Conservation (phyloP, 2,113 vertebrate species). For the Chloebia gouldiae region DNA sequence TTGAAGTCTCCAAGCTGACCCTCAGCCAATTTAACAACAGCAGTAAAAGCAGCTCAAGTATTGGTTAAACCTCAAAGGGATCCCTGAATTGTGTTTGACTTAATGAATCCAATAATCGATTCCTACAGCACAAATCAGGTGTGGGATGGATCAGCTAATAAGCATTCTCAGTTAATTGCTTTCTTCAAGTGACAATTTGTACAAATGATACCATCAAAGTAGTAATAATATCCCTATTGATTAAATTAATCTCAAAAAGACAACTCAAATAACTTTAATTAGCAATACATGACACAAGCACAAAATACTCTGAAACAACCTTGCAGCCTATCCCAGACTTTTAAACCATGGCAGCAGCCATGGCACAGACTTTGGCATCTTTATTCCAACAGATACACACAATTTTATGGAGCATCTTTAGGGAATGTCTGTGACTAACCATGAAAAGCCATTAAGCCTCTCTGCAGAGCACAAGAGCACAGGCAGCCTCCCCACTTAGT, state of each 20-base stretch:
- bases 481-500: neutral
- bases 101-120: conserved; percentile 55
- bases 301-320: neutral
- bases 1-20: neutral
- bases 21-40: neutral
- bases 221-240: conserved; percentile 69
- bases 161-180: conserved; percentile 55
- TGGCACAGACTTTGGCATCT: neutral
- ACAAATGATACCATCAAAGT: conserved; percentile 65
- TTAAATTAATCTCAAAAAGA: conserved; percentile 63
- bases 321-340: neutral
- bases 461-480: neutral
- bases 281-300: conserved; percentile 37
- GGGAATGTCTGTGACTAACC: neutral
- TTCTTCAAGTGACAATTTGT: conserved; percentile 62
- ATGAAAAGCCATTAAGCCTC: neutral
- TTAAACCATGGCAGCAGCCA: neutral
- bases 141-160: conserved; percentile 51
- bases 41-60: neutral
- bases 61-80: conserved; percentile 14
- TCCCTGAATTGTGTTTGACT: conserved; percentile 15
- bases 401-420: neutral
- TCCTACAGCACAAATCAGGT: conserved; percentile 43
- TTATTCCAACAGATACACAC: neutral
- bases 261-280: conserved; percentile 56